Base-by-base conservation (phyloP, 2,888 invertebrate species). In the Fragum sueziense region DNA sequence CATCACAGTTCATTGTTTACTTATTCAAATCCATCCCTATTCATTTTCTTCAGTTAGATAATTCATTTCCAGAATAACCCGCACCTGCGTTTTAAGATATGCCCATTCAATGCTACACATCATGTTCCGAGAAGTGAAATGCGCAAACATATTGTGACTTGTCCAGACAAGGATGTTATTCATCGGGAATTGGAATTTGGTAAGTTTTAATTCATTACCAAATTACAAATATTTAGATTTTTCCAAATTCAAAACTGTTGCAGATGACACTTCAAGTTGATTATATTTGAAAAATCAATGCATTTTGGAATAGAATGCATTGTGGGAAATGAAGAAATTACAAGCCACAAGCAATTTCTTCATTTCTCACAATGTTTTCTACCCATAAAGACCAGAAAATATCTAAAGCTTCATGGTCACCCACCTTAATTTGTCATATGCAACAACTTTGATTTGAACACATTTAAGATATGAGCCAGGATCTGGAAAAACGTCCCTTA, bases 71-170 rank as follows among this genome's bases (percentile, higher is more conserved):
- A 89, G 88, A 87, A 88, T 37, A 78, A 84, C 69, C 57, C 79
- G 31, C 74, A 75, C 9, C 70, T 73, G 65, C 83, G 85, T 2
- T 82, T 80, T 61, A 84, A 67, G 9, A 80, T 76, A 7, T 90
- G 90, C 69, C 89, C 89, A 0, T 90, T 88, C 71, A 88, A 89
- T 85, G 89, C 89, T 17, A 75, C 79, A 22, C 90, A 90, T 79
- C 87, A 87, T 59, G 82, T 88, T 70, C 82, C 85, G 0, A 83
- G 79, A 61, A 76, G 79, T 51, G 88, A 90, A 76, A 71, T 88
- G 17, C 77, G 85, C 7, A 85, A 86, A 37, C 90, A 90, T 76
- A 79, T 90, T 59, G 74, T 76, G 2, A 76, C 68, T 25, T 90
- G 90, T 79, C 88, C 87, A 20, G 85, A 88, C 69, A 85, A 75